These are phyloP conservation scores for Andricus grossulariae DNA, from an alignment of 1,140 invertebrate species.

Conservation along the genomic window DNA sequence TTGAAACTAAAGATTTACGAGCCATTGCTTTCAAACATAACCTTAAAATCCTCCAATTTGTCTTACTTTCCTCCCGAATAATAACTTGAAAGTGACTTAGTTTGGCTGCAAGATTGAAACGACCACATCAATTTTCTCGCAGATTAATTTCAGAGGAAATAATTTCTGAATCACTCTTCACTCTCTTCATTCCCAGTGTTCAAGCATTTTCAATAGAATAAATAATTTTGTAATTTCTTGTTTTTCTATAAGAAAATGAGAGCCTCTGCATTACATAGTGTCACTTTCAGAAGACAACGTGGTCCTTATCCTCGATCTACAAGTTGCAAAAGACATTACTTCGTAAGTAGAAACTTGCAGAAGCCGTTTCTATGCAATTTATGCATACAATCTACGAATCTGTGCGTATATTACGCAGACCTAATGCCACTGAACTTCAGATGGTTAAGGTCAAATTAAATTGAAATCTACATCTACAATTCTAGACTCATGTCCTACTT, in stretches of 20 bases:
- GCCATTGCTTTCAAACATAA: background rate
- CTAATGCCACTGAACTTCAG: background rate
- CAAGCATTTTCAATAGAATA: background rate
- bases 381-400: constrained; percentile 5
- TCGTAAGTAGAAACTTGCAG: constrained; percentile 32
- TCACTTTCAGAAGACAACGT: constrained; percentile 7
- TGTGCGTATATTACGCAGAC: background rate
- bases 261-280: constrained; percentile 32
- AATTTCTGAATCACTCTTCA: no score
- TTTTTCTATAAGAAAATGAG: constrained; percentile 9
- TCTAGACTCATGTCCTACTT: background rate
- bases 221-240: background rate
- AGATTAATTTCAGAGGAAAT: background rate
- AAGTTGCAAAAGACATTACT: constrained; percentile 31
- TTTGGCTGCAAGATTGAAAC: background rate
- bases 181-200: no score
- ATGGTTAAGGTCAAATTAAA: background rate
- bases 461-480: background rate
- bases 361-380: constrained; percentile 11
- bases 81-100: background rate
- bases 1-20: constrained; percentile 3
- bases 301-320: constrained; percentile 29
- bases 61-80: background rate
- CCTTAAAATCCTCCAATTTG: background rate
- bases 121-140: background rate